Percentiles rank a stretch among this genome's conserved stretches.
These are phyloP conservation scores for Patella depressa DNA, from an alignment of 2,888 invertebrate species.

Conservation along the genomic window DNA sequence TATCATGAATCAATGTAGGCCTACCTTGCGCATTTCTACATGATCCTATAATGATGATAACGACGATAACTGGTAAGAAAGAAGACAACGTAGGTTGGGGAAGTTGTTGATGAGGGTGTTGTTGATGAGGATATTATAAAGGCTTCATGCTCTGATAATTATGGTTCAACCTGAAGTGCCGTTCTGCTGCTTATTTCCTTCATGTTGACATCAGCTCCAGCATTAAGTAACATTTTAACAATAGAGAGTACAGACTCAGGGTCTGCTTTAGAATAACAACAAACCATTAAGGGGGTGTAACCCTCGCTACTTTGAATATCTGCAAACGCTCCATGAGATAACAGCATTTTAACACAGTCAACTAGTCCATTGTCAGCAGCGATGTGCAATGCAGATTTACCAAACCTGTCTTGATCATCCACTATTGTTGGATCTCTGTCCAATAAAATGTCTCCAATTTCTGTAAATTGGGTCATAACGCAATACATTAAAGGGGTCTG, in stretches of 20 bases:
- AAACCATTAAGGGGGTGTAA: constrained; percentile 50
- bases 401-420: constrained; percentile 45
- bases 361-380: constrained; percentile 47
- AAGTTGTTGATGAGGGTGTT: too few relatives aligned
- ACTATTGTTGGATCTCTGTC: constrained; percentile 33
- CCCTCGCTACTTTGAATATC: constrained; percentile 43
- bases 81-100: too few relatives aligned
- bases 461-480: constrained; percentile 46
- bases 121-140: too few relatives aligned
- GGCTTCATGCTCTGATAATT: too few relatives aligned
- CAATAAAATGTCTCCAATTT: constrained; percentile 53
- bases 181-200: constrained; percentile 46
- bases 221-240: constrained; percentile 40
- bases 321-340: constrained; percentile 43
- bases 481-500: constrained; percentile 63
- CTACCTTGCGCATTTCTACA: too few relatives aligned
- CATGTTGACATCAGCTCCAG: constrained; percentile 43
- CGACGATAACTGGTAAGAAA: too few relatives aligned
- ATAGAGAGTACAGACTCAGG: constrained; percentile 34
- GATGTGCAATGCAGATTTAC: constrained; percentile 51
- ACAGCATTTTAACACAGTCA: constrained; percentile 43
- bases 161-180: constrained; percentile 48
- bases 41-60: too few relatives aligned
- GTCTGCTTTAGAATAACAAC: constrained; percentile 33
- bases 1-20: too few relatives aligned